Percentiles rank a stretch among this genome's conserved stretches.
These are phyloP conservation scores for Caenorhabditis doughertyi DNA, from an alignment of 2,888 invertebrate genomes.

Conservation along the genomic window DNA sequence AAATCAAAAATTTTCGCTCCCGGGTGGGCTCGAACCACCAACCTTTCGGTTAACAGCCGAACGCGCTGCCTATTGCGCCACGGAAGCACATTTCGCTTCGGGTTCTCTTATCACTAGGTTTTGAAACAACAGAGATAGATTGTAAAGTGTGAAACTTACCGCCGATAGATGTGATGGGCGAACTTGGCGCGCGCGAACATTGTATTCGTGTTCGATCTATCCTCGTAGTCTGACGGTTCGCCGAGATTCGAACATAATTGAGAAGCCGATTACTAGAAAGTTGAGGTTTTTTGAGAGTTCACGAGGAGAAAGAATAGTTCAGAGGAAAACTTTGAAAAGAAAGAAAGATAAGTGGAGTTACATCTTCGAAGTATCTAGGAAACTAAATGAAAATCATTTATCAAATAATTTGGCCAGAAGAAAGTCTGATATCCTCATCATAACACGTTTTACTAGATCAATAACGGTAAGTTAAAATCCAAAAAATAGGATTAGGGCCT, in stretches of 20 bases:
- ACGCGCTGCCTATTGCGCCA: conserved; percentile 78
- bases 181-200: conserved; percentile 80
- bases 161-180: conserved; percentile 78
- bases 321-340: neutral
- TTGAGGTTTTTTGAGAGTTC: too few relatives aligned
- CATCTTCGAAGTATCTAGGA: too few relatives aligned
- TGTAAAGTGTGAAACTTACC: conserved; percentile 61
- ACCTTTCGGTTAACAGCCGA: conserved; percentile 82
- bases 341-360: too few relatives aligned
- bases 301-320: neutral
- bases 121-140: neutral
- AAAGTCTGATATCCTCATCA: too few relatives aligned
- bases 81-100: conserved; percentile 50
- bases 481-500: too few relatives aligned
- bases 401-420: too few relatives aligned
- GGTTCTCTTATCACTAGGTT: neutral
- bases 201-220: conserved; percentile 34
- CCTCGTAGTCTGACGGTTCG: conserved; percentile 27
- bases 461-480: too few relatives aligned
- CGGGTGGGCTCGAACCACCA: conserved; percentile 81
- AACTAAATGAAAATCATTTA: too few relatives aligned
- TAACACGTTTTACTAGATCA: too few relatives aligned
- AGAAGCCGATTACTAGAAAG: conserved; percentile 46
- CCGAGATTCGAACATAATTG: conserved; percentile 47
- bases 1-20: conserved; percentile 66